Base-by-base conservation (phyloP, 2,888 invertebrate genomes). In the Nemotelus pantherinus region DNA sequence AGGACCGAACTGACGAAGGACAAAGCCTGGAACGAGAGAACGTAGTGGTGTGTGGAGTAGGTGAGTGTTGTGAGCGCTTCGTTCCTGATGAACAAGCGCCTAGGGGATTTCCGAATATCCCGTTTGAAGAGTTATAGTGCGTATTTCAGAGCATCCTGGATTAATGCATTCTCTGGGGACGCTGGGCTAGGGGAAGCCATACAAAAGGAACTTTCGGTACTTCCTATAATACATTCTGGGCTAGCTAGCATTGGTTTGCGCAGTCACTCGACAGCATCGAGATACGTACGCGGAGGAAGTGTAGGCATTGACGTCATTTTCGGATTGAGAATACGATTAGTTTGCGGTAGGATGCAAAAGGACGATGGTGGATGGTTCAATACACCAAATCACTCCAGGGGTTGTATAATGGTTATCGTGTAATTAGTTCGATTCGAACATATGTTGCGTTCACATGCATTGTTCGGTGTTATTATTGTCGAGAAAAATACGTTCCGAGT, bases 81-180 rank as follows among this genome's bases (percentile, higher is more conserved):
- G 3, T 5, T 60, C 41, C 41, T 60, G 60, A 60, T 43, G 44
- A 43, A 55, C 43, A 41, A 70, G 41, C 67, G 70, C 55, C 55
- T 70, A 41, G 41, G 55, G 70, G 70, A 47, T 53, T 55, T 39
- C 10, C 6, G 70, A 6, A 53, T 55, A 70, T 70, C 70, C 70
- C 43, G 55, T 70, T 55, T 70, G 70, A 70, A 70, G 68, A 44
- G 47, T 53, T 65, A 45, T 10, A 70, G 70, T 70, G 70, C 55
- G 70, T 70, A 70, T 55, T 70, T 70, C 55, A 55, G 9, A 53
- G 55, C 41, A 47, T 70, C 70, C 70, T 39, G 70, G 70, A 70
- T 70, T 53, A 70, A 47, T 70, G 70, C 70, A 70, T 70, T 55
- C 9, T 55, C 41, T 43, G 25, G 55, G 55, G 41, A 25, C 25